phyloP scores from a whole-genome alignment of 2,888 invertebrate species.

The Pocota personata region DNA sequence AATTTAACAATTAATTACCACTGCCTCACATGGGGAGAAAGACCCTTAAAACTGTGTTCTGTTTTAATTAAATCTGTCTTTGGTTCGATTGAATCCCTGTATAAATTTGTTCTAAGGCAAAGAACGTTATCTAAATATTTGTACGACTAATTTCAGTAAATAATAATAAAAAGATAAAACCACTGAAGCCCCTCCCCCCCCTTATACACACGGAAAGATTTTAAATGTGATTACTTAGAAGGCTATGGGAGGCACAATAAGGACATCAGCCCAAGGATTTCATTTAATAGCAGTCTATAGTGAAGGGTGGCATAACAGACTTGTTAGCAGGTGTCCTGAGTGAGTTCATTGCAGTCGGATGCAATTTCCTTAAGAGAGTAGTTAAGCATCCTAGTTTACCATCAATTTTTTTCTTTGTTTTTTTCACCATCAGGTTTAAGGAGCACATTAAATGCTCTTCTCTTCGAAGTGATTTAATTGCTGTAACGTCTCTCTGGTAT shows the following conservation, averaged over 20 bases:
- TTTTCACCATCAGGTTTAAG: background rate
- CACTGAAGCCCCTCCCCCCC: background rate
- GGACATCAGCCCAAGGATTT: background rate
- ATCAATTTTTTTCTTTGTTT: too few species aligned
- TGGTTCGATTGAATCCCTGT: background rate
- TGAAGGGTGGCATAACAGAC: background rate
- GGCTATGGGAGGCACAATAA: background rate
- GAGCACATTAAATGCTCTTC: background rate
- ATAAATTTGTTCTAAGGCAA: background rate
- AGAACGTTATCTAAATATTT: background rate
- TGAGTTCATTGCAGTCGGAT: slow-evolving; percentile 3
- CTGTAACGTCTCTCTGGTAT: background rate
- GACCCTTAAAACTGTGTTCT: background rate
- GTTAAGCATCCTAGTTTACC: background rate
- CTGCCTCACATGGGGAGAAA: background rate
- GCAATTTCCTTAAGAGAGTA: slow-evolving; percentile 15
- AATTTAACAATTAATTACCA: slow-evolving; percentile 3
- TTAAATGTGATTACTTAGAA: background rate
- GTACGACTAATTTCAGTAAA: slow-evolving; percentile 1
- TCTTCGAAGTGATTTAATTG: background rate
- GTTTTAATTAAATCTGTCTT: slow-evolving; percentile 20
- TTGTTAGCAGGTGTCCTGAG: slow-evolving; percentile 6
- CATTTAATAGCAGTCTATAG: background rate
- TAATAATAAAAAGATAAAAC: background rate
- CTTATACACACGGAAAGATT: background rate